Percentiles rank a stretch among this genome's conserved stretches.
phyloP scores from a whole-genome alignment of 2,113 vertebrate genomes.

The Himantopus leucocephalus region DNA sequence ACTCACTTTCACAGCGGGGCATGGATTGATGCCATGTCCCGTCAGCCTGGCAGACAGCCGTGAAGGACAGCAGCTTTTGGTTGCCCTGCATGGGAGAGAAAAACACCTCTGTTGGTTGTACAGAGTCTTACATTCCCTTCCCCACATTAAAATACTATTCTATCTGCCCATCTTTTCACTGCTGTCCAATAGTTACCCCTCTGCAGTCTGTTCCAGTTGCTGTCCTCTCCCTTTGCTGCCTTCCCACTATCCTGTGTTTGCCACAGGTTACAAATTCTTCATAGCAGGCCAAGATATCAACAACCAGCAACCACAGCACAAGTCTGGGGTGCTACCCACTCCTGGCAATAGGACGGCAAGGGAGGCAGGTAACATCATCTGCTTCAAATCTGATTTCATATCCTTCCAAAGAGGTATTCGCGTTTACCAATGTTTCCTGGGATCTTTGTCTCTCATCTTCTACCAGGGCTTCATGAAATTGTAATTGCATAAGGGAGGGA shows the following conservation, averaged over 20 bases:
- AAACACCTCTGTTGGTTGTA: background rate
- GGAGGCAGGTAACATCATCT: background rate
- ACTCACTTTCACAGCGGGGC: slow-evolving; percentile 79
- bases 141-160: background rate
- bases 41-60: slow-evolving; percentile 75
- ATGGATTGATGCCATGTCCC: slow-evolving; percentile 79
- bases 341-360: background rate
- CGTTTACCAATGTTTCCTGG: background rate
- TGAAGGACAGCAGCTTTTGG: slow-evolving; percentile 68
- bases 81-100: slow-evolving; percentile 41
- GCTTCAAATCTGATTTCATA: background rate
- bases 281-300: background rate
- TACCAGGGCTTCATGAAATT: background rate
- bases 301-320: background rate
- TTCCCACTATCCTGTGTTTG: background rate
- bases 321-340: background rate
- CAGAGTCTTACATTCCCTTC: background rate
- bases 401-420: background rate
- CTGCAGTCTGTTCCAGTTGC: background rate
- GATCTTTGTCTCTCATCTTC: background rate
- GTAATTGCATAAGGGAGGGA: background rate
- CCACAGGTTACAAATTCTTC: background rate
- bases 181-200: background rate
- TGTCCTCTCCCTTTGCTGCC: background rate
- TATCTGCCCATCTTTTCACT: background rate